These are phyloP conservation scores for Psilopogon haemacephalus DNA, from an alignment of 2,113 vertebrate genomes.

Conservation along the genomic window DNA sequence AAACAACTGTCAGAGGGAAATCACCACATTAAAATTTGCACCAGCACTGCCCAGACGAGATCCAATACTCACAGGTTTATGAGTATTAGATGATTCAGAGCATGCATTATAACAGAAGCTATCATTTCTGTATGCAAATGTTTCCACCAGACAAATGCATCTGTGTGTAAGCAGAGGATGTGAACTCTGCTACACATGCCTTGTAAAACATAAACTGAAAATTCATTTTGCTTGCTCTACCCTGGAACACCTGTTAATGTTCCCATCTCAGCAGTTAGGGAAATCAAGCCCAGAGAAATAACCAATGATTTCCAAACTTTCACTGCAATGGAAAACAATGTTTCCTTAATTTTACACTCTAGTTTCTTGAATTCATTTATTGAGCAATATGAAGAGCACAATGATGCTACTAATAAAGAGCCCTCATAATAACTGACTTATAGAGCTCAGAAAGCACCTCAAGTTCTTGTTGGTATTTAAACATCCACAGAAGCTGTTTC, in stretches of 20 bases:
- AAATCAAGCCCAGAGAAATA: constrained; percentile 35
- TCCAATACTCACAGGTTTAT: neutral
- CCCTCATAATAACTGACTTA: neutral
- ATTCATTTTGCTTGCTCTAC: constrained; percentile 1
- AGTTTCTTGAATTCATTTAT: neutral
- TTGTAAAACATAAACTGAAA: neutral
- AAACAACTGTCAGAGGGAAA: neutral
- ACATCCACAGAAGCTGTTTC: neutral
- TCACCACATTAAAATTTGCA: neutral
- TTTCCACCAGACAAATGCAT: neutral
- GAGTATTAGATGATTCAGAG: neutral
- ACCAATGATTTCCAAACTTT: neutral
- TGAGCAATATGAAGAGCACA: neutral
- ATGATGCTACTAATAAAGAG: neutral
- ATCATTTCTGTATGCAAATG: neutral
- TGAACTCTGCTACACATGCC: neutral
- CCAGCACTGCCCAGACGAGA: neutral
- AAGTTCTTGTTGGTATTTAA: neutral
- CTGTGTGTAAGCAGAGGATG: neutral
- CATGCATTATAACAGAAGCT: neutral
- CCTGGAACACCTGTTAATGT: neutral
- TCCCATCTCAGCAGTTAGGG: neutral
- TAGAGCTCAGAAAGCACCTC: neutral
- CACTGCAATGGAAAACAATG: neutral
- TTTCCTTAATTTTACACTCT: neutral